Evolutionary conservation across 2,797 vertebrate species (phyloP), one percentile per base, ranked within the genome.

Genomic region (Paramormyrops hopkinsi): DNA sequence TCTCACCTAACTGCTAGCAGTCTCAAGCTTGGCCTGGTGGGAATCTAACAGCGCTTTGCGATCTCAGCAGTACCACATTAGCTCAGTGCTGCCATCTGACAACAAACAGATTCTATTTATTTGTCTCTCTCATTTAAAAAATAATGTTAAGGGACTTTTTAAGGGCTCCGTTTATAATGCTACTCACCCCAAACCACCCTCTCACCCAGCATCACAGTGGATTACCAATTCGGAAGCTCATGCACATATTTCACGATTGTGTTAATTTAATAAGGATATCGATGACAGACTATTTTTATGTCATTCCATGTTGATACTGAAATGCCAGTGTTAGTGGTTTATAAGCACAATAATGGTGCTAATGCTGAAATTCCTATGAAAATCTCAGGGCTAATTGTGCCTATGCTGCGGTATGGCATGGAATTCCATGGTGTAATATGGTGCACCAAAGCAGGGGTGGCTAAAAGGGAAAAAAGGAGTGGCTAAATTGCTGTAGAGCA

Each of bases 1-100:
- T 96, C 95, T 95, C 95, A 95, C 95, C 94, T 94, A 94, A 90
- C 92, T 94, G 96, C 94, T 94, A 95, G 94, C 93, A 93, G 91
- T 93, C 93, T 91, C 41, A 90, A 92, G 91, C 91, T 92, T 86
- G 93, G 92, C 92, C 92, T 19, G 87, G 89, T 0, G 93, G 94
- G 95, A 96, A 96, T 96, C 94, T 96, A 91, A 93, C 95, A 94
- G 93, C 88, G 91, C 89, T 89, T 88, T 88, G 94, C 90, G 92
- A 96, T 92, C 93, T 94, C 91, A 91, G 90, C 82, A 90, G 88
- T 53, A 89, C 90, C 84, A 90, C 90, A 92, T 91, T 91, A 25
- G 50, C 92, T 90, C 91, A 62, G 54, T 53, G 53, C 90, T 51
- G 48, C 62, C 89, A 41, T 53, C 83, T 54, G 9, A 73, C 86